These are phyloP conservation scores for Lysiphlebus fabarum DNA, from an alignment of 1,140 invertebrate species.

Conservation along the genomic window DNA sequence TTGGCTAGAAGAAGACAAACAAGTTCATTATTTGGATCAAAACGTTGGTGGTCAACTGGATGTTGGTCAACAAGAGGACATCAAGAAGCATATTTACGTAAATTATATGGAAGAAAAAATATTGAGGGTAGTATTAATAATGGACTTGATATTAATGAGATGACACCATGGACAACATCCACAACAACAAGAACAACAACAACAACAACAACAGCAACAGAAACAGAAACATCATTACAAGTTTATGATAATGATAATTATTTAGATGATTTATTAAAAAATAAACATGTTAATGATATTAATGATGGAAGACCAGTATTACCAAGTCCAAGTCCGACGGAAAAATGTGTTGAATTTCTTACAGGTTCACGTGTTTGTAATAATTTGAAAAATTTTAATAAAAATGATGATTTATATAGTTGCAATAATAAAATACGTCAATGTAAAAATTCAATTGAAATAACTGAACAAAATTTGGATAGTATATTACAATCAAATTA, in stretches of 20 bases:
- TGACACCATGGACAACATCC: not conserved
- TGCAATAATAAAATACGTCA: slow-evolving; percentile 22
- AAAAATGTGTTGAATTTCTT: slow-evolving; percentile 52
- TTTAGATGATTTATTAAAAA: slow-evolving; percentile 42
- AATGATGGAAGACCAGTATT: slow-evolving; percentile 33
- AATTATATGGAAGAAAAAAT: slow-evolving; percentile 47
- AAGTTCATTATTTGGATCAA: slow-evolving; percentile 46
- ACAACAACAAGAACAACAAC: slow-evolving; percentile 18
- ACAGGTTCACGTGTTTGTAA: slow-evolving; percentile 35
- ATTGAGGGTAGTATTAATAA: slow-evolving; percentile 22
- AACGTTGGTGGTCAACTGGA: slow-evolving; percentile 52
- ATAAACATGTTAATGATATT: slow-evolving; percentile 23
- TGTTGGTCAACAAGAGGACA: slow-evolving; percentile 53
- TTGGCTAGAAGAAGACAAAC: slow-evolving; percentile 43
- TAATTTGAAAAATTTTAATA: slow-evolving; percentile 22
- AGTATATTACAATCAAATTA: slow-evolving; percentile 31
- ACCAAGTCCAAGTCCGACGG: slow-evolving; percentile 47
- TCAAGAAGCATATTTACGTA: slow-evolving; percentile 52
- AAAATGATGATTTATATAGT: slow-evolving; percentile 27
- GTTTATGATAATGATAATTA: slow-evolving; percentile 39
- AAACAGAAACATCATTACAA: not conserved
- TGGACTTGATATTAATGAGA: slow-evolving; percentile 16
- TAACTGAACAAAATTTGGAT: slow-evolving; percentile 39
- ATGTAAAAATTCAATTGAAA: slow-evolving; percentile 23
- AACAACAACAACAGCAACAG: slow-evolving; percentile 1